A percentile compares a stretch with the other conserved stretches of the same genome.
Conservation (phyloP, 2,888 invertebrate species). For the Trissonchulus latispiculum region DNA sequence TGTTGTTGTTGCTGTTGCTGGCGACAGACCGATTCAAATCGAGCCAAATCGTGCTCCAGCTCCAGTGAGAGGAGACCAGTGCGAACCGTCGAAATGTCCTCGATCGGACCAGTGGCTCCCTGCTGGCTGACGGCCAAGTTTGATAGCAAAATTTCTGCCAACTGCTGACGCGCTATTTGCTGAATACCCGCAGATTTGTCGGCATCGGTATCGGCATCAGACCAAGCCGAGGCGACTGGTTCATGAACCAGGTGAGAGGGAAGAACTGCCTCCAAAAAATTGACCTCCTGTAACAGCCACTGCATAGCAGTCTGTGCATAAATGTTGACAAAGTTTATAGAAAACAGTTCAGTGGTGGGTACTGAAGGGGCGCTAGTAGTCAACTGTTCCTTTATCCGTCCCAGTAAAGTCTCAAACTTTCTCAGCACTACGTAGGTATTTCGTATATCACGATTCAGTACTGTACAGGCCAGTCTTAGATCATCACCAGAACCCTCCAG, state of each 20-base stretch:
- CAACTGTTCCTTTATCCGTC: background rate
- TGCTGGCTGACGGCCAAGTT: background rate
- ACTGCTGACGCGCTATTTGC: background rate
- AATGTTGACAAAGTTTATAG: background rate
- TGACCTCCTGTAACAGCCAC: background rate
- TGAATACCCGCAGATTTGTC: background rate
- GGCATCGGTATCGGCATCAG: background rate
- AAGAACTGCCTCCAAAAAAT: background rate
- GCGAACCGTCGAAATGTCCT: background rate
- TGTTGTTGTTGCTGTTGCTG: too few relatives aligned
- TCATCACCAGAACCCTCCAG: background rate
- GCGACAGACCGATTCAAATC: background rate
- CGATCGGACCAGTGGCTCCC: background rate
- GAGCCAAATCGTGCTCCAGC: background rate
- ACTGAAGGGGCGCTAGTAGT: background rate
- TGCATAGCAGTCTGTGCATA: background rate
- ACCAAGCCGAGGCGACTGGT: background rate
- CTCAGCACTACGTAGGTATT: constrained; percentile 3
- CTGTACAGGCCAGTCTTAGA: background rate
- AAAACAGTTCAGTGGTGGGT: background rate
- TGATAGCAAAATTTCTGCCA: background rate
- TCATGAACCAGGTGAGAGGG: background rate
- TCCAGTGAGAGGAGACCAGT: background rate
- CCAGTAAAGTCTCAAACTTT: background rate
- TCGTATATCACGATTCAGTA: background rate